Conservation (phyloP, 2,113 vertebrate species). For the Perognathus longimembris region DNA sequence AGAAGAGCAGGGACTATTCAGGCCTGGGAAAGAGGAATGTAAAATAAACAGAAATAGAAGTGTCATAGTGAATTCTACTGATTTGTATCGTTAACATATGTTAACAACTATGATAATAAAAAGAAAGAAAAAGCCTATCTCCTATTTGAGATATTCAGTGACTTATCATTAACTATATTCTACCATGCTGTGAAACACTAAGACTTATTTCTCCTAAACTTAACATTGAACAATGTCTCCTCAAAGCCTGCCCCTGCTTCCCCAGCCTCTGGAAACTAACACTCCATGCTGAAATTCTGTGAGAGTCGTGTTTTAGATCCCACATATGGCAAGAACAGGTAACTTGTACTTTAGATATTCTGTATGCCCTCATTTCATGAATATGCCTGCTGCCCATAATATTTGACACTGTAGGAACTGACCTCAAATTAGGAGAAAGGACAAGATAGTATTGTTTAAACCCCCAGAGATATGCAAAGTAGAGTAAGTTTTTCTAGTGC, state of each 20-base stretch:
- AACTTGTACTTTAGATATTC: slow-evolving; percentile 25
- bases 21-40: neutral
- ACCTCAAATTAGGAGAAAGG: neutral
- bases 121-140: neutral
- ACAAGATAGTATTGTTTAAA: neutral
- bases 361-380: neutral
- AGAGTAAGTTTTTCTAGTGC: neutral
- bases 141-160: neutral
- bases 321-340: neutral
- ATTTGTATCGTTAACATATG: neutral
- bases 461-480: neutral
- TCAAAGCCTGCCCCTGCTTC: neutral
- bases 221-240: neutral
- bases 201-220: neutral
- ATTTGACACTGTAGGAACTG: neutral
- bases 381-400: neutral
- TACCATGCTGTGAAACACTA: neutral
- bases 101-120: neutral
- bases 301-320: neutral
- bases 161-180: neutral
- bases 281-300: neutral
- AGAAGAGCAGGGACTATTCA: too few species aligned
- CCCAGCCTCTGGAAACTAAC: too few species aligned
- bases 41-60: neutral
- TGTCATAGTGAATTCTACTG: neutral